A percentile compares a stretch with the other conserved stretches of the same genome.
Evolutionary conservation across 2,797 vertebrate species (phyloP).

Genomic region (Lithobates sylvaticus): DNA sequence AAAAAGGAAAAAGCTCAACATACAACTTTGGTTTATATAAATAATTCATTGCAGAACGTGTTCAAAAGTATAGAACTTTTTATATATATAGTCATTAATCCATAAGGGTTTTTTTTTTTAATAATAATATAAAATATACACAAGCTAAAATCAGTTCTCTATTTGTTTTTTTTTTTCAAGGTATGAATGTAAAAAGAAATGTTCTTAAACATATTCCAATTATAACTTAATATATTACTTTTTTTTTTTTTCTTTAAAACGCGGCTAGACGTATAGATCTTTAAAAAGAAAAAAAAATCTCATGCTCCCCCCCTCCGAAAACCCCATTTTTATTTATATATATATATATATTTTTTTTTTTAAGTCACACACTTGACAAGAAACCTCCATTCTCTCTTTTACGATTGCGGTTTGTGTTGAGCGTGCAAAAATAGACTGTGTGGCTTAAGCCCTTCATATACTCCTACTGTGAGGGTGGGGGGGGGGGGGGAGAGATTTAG

Average conservation of each 20-base stretch:
- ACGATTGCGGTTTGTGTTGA: slow-evolving; percentile 72
- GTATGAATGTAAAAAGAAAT: slow-evolving; percentile 82
- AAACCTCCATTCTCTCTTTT: slow-evolving; percentile 79
- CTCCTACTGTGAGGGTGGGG: slow-evolving; percentile 74
- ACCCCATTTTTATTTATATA: slow-evolving; percentile 5
- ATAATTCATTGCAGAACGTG: slow-evolving; percentile 95
- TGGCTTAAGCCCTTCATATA: slow-evolving; percentile 82
- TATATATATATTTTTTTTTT: slow-evolving; percentile 18
- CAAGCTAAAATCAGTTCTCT: slow-evolving; percentile 82
- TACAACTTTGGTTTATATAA: slow-evolving; percentile 98
- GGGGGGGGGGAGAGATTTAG: slow-evolving; percentile 72
- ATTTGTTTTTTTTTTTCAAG: slow-evolving; percentile 71
- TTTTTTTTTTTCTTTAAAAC: slow-evolving; percentile 75
- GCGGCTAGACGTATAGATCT: slow-evolving; percentile 76
- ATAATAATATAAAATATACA: slow-evolving; percentile 89
- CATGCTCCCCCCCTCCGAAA: slow-evolving; percentile 77
- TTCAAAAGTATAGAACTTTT: slow-evolving; percentile 90
- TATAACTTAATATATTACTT: slow-evolving; percentile 88
- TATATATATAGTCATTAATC: slow-evolving; percentile 87
- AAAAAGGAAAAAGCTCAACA: slow-evolving; percentile 76
- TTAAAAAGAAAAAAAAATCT: slow-evolving; percentile 64
- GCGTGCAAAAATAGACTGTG: slow-evolving; percentile 80
- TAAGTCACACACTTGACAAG: slow-evolving; percentile 63
- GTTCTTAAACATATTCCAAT: slow-evolving; percentile 81
- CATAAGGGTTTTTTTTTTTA: slow-evolving; percentile 79